Conservation (phyloP, 1,140 invertebrate species). For the Metaphire vulgaris region DNA sequence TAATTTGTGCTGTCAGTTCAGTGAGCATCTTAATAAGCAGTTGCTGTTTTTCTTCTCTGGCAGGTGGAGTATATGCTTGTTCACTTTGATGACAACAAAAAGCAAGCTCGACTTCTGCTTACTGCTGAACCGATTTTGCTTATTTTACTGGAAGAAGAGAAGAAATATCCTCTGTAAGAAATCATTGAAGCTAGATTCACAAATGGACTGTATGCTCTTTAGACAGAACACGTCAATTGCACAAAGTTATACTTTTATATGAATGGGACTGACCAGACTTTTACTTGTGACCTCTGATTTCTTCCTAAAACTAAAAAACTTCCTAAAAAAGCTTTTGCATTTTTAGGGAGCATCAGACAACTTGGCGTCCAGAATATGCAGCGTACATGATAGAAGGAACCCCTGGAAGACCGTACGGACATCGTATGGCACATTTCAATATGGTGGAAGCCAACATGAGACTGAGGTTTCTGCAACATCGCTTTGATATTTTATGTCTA, state of each 20-base stretch:
- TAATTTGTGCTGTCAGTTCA: too few relatives aligned
- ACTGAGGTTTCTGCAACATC: constrained; percentile 55
- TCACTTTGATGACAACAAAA: constrained; percentile 83
- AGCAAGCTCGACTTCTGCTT: constrained; percentile 71
- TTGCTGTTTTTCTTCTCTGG: too few relatives aligned
- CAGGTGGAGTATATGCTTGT: constrained; percentile 89
- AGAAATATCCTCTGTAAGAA: constrained; percentile 72
- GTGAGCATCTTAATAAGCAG: too few relatives aligned
- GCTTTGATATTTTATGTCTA: background rate
- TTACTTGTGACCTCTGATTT: too few relatives aligned
- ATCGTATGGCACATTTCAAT: constrained; percentile 90
- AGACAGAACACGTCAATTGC: too few relatives aligned
- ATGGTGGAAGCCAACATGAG: constrained; percentile 97
- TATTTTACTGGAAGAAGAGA: constrained; percentile 64
- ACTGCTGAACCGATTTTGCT: constrained; percentile 72
- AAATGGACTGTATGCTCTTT: too few relatives aligned
- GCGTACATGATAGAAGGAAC: constrained; percentile 99
- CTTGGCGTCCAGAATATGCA: constrained; percentile 95
- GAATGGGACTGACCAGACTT: too few relatives aligned
- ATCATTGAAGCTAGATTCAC: too few relatives aligned
- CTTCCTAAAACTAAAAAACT: too few relatives aligned
- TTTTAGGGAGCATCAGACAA: constrained; percentile 38
- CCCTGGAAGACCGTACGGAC: constrained; percentile 76
- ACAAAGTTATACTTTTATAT: too few relatives aligned
- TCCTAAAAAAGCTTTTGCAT: background rate